phyloP scores from a whole-genome alignment of 2,797 vertebrate species.

The Mormyrus hasselquistii region DNA sequence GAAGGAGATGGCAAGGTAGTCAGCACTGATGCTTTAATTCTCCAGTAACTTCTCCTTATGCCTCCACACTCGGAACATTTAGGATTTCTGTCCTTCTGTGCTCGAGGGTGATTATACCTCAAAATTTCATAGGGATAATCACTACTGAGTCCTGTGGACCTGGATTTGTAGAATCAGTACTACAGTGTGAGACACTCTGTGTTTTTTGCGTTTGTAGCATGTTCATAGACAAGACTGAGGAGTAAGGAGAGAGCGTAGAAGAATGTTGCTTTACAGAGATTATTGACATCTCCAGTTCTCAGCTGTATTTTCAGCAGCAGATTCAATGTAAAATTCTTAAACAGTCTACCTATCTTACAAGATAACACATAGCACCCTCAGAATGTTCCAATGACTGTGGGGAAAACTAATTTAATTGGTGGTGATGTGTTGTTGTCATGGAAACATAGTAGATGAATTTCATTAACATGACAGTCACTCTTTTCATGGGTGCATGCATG shows the following conservation, averaged over 20 bases:
- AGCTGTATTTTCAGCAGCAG: neutral
- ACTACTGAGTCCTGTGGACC: neutral
- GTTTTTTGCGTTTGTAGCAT: neutral
- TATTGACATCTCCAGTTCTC: neutral
- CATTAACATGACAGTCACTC: neutral
- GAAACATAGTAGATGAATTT: neutral
- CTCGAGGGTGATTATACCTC: neutral
- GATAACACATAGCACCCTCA: neutral
- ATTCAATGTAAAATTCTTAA: neutral
- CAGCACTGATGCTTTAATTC: neutral
- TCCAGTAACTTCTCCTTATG: neutral
- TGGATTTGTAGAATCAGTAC: neutral
- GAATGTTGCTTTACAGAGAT: neutral
- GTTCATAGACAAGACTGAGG: neutral
- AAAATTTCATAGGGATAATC: neutral
- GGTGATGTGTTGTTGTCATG: constrained; percentile 2
- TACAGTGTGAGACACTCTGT: neutral
- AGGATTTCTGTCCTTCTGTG: neutral
- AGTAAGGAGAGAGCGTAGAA: neutral
- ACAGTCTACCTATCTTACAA: neutral
- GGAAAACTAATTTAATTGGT: constrained; percentile 6
- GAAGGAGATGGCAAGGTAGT: neutral
- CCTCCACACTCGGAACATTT: neutral
- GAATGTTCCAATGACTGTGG: neutral
- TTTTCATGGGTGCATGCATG: neutral